Percentiles rank a stretch among this genome's conserved stretches.
These are phyloP conservation scores for Aphelinus certus DNA, from an alignment of 1,140 invertebrate genomes.

Conservation along the genomic window DNA sequence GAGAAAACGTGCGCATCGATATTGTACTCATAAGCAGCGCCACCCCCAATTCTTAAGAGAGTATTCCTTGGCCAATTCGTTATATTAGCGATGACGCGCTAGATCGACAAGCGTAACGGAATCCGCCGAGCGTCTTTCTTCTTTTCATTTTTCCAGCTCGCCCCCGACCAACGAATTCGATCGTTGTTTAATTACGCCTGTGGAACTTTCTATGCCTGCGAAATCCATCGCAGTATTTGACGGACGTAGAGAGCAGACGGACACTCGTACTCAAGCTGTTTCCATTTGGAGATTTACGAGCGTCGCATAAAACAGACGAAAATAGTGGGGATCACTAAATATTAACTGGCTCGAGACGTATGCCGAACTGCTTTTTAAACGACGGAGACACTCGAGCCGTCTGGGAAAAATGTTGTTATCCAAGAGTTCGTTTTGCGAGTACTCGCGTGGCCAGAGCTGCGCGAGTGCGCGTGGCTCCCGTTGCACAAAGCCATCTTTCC, in stretches of 20 bases:
- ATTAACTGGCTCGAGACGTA: conserved; percentile 8
- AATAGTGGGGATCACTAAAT: background rate
- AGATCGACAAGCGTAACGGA: conserved; percentile 20
- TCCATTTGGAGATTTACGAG: conserved; percentile 10
- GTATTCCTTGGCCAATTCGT: conserved; percentile 13
- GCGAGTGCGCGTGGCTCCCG: no score
- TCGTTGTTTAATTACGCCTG: background rate
- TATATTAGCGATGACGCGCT: conserved; percentile 11
- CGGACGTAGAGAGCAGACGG: background rate
- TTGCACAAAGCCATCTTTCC: no score
- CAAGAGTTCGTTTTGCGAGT: conserved; percentile 11
- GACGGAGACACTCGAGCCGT: conserved; percentile 18
- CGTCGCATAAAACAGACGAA: background rate
- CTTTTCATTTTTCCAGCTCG: background rate
- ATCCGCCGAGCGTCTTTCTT: conserved; percentile 5
- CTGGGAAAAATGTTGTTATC: conserved; percentile 26
- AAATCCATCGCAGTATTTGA: background rate
- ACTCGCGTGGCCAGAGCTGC: no score
- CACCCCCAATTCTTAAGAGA: conserved; percentile 1
- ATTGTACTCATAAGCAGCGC: background rate
- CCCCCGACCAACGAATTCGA: background rate
- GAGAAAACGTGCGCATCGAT: conserved; percentile 1
- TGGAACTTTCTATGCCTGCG: conserved; percentile 4
- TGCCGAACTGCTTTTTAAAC: conserved; percentile 21
- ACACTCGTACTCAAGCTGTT: background rate